Evolutionary conservation across 2,888 invertebrate genomes (phyloP).

Genomic region (Aphelenchoides bicaudatus): DNA sequence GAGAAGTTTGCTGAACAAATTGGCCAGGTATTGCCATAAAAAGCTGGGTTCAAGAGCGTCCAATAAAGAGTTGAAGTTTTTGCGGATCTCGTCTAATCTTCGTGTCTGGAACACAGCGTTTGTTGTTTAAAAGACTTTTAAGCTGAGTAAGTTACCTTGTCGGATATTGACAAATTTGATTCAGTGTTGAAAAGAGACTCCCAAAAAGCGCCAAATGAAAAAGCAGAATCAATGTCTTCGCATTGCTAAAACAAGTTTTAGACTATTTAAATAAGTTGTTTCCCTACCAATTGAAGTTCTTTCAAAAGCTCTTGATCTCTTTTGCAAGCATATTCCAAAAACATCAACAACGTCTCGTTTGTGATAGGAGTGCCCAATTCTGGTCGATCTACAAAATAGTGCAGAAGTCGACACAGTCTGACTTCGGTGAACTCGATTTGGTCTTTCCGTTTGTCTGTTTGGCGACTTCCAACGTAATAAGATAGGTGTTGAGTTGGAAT

Average conservation of each 20-base stretch:
- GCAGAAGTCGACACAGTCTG: slow-evolving; percentile 71
- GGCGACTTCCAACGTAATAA: slow-evolving; percentile 27
- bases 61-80: slow-evolving; percentile 79
- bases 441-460: slow-evolving; percentile 31
- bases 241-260: slow-evolving; percentile 27
- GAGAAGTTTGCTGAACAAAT: slow-evolving; percentile 60
- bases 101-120: slow-evolving; percentile 28
- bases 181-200: slow-evolving; percentile 3
- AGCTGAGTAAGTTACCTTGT: not conserved
- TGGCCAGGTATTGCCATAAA: slow-evolving; percentile 75
- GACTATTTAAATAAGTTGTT: not conserved
- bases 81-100: slow-evolving; percentile 69
- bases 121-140: not conserved
- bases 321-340: slow-evolving; percentile 66
- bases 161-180: not conserved
- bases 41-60: slow-evolving; percentile 79
- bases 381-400: slow-evolving; percentile 79
- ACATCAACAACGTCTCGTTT: slow-evolving; percentile 74
- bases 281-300: slow-evolving; percentile 25
- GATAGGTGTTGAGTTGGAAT: slow-evolving; percentile 27
- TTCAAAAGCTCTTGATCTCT: slow-evolving; percentile 27
- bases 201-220: slow-evolving; percentile 27
- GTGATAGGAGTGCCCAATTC: slow-evolving; percentile 78
- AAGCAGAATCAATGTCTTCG: slow-evolving; percentile 34
- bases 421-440: slow-evolving; percentile 60